Evolutionary conservation across 2,113 vertebrate species (phyloP), one percentile per base, ranked within the genome.

Genomic region (Oxygymnocypris stewartii): DNA sequence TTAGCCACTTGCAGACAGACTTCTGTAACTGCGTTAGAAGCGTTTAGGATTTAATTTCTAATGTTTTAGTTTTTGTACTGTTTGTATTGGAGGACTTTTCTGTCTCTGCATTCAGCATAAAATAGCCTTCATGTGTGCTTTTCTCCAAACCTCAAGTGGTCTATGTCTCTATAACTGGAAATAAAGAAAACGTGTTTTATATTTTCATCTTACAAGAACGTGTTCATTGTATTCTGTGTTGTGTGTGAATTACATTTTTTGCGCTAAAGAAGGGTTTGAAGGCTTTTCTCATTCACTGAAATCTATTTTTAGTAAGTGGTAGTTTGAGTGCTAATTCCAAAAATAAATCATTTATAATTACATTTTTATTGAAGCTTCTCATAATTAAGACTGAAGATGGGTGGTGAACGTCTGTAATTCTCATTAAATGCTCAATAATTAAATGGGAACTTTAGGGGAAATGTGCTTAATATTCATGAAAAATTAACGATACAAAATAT

Each of bases 101-200:
- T 85, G 87, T 92, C 89, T 91, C 79, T 86, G 89, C 88, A 87
- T 89, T 86, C 87, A 89, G 87, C 88, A 89, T 92, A 90, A 88
- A 91, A 93, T 90, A 93, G 91, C 92, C 91, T 93, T 90, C 87
- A 87, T 93, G 93, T 92, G 92, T 92, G 92, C 93, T 94, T 93
- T 94, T 92, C 93, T 94, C 91, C 93, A 91, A 91, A 92, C 90
- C 91, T 94, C 89, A 90, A 90, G 93, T 95, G 93, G 92, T 95
- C 91, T 94, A 95, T 91, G 94, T 94, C 93, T 94, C 94, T 93
- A 94, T 92, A 93, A n/a, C 91, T 91, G 88, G 89, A 93, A 95
- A 94, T 95, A 95, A 95, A 95, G 93, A 95, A 93, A 94, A 93
- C 91, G 91, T 94, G 93, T 94, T 95, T 95, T 95, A 95, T 95